Conservation (phyloP, 2,797 vertebrate genomes). For the Stomatorhinus walkeri region DNA sequence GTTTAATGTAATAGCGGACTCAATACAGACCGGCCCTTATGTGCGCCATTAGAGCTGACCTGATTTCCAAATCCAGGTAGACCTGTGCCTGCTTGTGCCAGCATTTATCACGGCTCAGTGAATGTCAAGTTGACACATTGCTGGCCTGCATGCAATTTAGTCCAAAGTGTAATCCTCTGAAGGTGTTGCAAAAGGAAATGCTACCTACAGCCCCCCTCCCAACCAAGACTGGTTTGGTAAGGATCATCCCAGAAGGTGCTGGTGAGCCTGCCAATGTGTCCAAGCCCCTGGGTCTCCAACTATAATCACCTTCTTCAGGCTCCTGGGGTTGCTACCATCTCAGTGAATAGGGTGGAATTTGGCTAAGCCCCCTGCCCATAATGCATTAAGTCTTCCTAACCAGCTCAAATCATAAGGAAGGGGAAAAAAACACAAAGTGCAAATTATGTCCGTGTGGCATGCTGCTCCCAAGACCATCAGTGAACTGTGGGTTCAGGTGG, state of each 20-base stretch:
- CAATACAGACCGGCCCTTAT: not conserved
- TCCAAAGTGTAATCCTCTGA: not conserved
- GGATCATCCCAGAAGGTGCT: not conserved
- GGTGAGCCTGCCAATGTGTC: not conserved
- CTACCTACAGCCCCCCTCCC: not conserved
- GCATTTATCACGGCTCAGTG: not conserved
- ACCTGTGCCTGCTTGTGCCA: not conserved
- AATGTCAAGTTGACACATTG: conserved; percentile 10
- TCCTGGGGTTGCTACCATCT: not conserved
- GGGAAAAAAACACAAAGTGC: not conserved
- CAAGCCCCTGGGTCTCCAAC: not conserved
- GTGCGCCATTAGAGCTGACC: not conserved
- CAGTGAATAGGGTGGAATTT: conserved; percentile 1
- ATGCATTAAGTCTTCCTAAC: not conserved
- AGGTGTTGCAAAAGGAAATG: not conserved
- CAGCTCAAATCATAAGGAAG: not conserved
- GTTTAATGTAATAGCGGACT: conserved; percentile 6
- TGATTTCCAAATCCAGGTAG: conserved; percentile 9
- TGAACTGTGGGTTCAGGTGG: not conserved
- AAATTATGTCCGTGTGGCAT: not conserved
- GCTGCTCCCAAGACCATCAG: not conserved
- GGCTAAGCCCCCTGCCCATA: not conserved
- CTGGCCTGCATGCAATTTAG: conserved; percentile 9
- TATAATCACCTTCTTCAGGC: not conserved
- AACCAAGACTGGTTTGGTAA: not conserved